phyloP scores from a whole-genome alignment of 2,888 invertebrate species.

The Auanema freiburgensis region DNA sequence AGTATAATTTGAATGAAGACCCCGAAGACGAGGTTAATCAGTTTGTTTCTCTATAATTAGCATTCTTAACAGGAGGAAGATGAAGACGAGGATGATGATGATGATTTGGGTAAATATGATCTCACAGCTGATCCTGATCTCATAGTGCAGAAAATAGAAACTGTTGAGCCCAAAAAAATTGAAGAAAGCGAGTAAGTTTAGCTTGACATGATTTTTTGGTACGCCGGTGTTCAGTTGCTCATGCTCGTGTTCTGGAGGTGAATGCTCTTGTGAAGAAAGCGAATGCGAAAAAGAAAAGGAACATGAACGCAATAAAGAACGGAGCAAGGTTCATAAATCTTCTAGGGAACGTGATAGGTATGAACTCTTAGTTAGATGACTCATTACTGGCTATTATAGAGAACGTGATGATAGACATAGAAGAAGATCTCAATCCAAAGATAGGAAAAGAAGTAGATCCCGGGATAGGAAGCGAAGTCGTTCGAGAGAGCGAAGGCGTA shows the following conservation, averaged over 20 bases:
- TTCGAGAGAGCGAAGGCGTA: conserved; percentile 7
- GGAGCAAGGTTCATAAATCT: conserved; percentile 29
- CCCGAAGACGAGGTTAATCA: conserved; percentile 10
- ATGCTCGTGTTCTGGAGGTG: conserved; percentile 62
- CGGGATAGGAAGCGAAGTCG: conserved; percentile 25
- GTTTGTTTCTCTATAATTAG: no score
- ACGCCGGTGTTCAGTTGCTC: conserved; percentile 49
- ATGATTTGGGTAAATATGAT: conserved; percentile 57
- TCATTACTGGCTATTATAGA: conserved; percentile 11
- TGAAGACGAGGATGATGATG: conserved; percentile 45
- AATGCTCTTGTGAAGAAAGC: conserved; percentile 59
- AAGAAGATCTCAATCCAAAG: conserved; percentile 25
- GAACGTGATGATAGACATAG: conserved; percentile 28
- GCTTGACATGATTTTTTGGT: not conserved
- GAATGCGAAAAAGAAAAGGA: conserved; percentile 42
- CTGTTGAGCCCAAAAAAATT: conserved; percentile 10
- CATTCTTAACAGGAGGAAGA: conserved; percentile 14
- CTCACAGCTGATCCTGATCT: conserved; percentile 56
- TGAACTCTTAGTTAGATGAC: conserved; percentile 8
- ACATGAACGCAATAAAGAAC: conserved; percentile 20
- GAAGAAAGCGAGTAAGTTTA: conserved; percentile 40
- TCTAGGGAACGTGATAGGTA: conserved; percentile 28
- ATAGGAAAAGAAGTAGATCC: conserved; percentile 25
- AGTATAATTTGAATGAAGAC: not conserved
- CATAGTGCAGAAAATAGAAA: conserved; percentile 31